Percentiles rank a stretch among this genome's conserved stretches.
These are phyloP conservation scores for Channa striata DNA, from an alignment of 2,797 vertebrate species.

Conservation along the genomic window DNA sequence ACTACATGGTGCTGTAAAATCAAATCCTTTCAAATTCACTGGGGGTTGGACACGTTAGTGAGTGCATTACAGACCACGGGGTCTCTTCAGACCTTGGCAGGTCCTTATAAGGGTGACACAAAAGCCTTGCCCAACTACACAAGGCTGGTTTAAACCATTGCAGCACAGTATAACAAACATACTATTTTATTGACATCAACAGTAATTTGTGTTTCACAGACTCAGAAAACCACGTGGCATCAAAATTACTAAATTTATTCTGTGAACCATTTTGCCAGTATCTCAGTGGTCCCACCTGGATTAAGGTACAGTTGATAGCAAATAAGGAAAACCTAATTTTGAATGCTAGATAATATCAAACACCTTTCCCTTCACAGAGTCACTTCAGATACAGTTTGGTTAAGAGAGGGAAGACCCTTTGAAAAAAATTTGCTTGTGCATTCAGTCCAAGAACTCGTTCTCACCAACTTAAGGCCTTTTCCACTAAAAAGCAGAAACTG, in stretches of 20 bases:
- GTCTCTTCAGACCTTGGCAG: background rate
- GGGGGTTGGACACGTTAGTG: too few species aligned
- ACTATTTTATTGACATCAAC: background rate
- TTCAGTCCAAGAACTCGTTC: constrained; percentile 58
- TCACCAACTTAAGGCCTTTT: constrained; percentile 67
- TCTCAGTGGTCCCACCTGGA: constrained; percentile 59
- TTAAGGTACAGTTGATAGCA: constrained; percentile 61
- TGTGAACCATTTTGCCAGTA: constrained; percentile 53
- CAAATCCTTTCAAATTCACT: background rate
- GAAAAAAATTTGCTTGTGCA: constrained; percentile 49
- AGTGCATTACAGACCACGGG: background rate
- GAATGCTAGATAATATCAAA: too few species aligned
- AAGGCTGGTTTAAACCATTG: background rate
- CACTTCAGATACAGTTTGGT: constrained; percentile 76
- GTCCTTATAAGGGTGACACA: background rate
- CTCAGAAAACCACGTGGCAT: constrained; percentile 55
- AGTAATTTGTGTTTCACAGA: constrained; percentile 11
- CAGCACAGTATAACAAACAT: background rate
- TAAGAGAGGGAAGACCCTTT: constrained; percentile 37
- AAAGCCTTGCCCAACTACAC: too few species aligned
- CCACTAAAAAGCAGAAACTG: constrained; percentile 59
- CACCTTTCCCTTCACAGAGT: constrained; percentile 77
- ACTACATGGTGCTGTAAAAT: constrained; percentile 40
- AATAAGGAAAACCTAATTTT: constrained; percentile 35
- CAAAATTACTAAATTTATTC: constrained; percentile 67